Percentiles rank a stretch among this genome's conserved stretches.
phyloP scores from a whole-genome alignment of 2,113 vertebrate species.

The Tylochromis polylepis region DNA sequence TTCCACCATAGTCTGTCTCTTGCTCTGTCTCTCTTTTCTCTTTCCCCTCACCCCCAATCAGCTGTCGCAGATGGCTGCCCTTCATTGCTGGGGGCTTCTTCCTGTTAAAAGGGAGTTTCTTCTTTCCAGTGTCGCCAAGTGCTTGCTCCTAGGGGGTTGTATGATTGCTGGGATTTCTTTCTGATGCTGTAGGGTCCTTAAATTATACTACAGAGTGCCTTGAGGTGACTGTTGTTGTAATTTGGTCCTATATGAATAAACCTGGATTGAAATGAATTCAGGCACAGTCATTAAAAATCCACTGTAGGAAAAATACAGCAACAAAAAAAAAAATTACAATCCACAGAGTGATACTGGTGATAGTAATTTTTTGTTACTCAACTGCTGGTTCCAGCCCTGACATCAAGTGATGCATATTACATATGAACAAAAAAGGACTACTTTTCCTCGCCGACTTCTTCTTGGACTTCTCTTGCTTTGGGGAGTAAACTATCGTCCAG shows the following conservation, averaged over 20 bases:
- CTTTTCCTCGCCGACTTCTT: not conserved
- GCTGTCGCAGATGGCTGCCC: not conserved
- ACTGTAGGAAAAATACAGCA: not conserved
- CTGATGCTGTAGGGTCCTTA: not conserved
- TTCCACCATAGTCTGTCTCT: not conserved
- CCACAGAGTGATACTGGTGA: not conserved
- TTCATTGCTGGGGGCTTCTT: not conserved
- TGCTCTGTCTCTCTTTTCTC: not conserved
- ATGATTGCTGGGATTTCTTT: not conserved
- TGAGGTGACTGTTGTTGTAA: not conserved
- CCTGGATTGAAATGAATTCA: not conserved
- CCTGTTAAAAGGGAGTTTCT: not conserved
- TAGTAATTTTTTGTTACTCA: not conserved
- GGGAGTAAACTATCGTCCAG: not conserved
- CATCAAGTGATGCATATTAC: not conserved
- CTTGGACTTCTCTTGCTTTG: not conserved
- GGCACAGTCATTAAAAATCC: not conserved
- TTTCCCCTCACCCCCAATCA: not conserved
- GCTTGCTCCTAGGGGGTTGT: not conserved
- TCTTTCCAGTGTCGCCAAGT: not conserved
- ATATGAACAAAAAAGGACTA: not conserved
- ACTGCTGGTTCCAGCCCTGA: not conserved
- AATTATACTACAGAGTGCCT: no score
- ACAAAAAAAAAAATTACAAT: accelerated
- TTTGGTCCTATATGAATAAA: not conserved